Evolutionary conservation across 2,797 vertebrate genomes (phyloP).

Genomic region (Bryconaethiops microstoma): DNA sequence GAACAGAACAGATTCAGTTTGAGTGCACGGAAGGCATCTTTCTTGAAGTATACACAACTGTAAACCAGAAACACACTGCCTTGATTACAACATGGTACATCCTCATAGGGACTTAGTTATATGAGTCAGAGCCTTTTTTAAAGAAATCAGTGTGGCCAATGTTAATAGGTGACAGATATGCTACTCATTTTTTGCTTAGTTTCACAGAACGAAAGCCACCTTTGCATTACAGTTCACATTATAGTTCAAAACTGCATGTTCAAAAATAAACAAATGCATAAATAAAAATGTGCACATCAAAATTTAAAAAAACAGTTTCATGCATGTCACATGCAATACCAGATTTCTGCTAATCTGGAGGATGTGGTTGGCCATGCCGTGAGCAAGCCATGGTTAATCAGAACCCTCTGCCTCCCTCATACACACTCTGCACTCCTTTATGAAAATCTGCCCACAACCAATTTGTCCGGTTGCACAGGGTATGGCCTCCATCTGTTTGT

Average conservation of each 20-base stretch:
- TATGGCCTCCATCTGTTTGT: constrained; percentile 33
- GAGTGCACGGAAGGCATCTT: constrained; percentile 14
- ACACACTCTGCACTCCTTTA: constrained; percentile 19
- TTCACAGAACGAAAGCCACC: background rate
- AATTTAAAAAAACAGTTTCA: constrained; percentile 1
- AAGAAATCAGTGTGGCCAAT: constrained; percentile 21
- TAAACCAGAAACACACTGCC: constrained; percentile 53
- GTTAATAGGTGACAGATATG: background rate
- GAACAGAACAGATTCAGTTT: background rate
- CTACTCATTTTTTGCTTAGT: background rate
- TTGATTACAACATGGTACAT: constrained; percentile 51
- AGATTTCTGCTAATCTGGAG: background rate
- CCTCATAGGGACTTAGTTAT: constrained; percentile 31
- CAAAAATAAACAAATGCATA: background rate
- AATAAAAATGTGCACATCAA: constrained; percentile 5
- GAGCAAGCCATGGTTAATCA: constrained; percentile 31
- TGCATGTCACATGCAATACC: background rate
- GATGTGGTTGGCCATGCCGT: constrained; percentile 21
- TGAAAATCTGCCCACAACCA: constrained; percentile 38
- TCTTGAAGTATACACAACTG: constrained; percentile 27
- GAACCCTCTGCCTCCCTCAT: constrained; percentile 14
- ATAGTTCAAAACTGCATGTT: background rate
- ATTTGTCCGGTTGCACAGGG: constrained; percentile 47
- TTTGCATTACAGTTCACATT: too few relatives aligned
- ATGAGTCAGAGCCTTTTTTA: constrained; percentile 13